Evolutionary conservation across 2,113 vertebrate species (phyloP), one percentile per base, ranked within the genome.

Genomic region (Rhinogobius similis): DNA sequence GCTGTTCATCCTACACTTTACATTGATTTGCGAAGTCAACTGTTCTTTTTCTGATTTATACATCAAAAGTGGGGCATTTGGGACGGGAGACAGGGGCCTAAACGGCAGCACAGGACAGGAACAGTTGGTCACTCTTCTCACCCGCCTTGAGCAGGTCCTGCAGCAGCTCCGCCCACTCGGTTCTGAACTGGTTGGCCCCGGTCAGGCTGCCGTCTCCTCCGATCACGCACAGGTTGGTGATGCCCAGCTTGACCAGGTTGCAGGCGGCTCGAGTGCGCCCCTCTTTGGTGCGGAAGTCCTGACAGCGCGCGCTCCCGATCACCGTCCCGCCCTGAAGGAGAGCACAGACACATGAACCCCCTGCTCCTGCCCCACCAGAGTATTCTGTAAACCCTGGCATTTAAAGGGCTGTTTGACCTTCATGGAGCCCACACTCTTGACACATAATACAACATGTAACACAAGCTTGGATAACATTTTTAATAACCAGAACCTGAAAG

Each of bases 221-320:
- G 24, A 91, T 89, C 48, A 90, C 89, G 68, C 91, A 90, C 27
- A 91, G 88, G 86, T 99, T 98, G 82, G 97, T 98, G 89, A 99
- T 97, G 62, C 96, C 95, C 1, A 84, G 92, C 83, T 97, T 96
- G 66, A 94, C 94, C 87, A 98, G 67, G 82, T 99, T 97, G 10
- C 73, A 88, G 16, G 96, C 96, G 0, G 96, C 97, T 18, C 93
- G 93, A 11, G 95, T 91, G 10, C 97, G 94, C 0, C 97, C 97
- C 65, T 96, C 95, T 2, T 92, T 94, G 0, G 85, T 85, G 24
- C 94, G 93, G 75, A 99, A 98, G 65, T 97, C 96, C 79, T 94
- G 91, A 88, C 97, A 98, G 48, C 97, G 93, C 27, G 97, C 97
- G 1, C 97, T 98, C 55, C 97, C 97, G 10, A 98, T 99, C 62